Evolutionary conservation across 64 coral and sea anemone genomes (phyloP).

Genomic region (Stylophora pistillata): DNA sequence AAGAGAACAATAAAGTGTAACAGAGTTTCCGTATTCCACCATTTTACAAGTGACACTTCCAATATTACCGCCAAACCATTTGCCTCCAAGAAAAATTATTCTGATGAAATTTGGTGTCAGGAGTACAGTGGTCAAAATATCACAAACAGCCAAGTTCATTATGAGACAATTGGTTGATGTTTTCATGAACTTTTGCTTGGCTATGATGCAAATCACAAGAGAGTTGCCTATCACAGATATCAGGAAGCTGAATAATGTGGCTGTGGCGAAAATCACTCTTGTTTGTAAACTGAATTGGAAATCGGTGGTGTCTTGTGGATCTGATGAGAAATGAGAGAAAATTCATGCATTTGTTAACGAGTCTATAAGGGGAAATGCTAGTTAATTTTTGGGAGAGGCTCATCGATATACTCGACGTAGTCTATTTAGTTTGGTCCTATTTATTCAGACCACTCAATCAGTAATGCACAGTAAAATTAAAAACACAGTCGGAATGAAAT

Average conservation of each 20-base stretch:
- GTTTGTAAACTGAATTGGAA: not conserved
- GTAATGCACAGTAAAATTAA: no score
- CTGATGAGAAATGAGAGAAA: no score
- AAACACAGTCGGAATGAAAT: no score
- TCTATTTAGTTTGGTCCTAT: no score
- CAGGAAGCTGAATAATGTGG: not conserved
- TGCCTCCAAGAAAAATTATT: not conserved
- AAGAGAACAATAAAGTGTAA: not conserved
- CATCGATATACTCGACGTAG: no score
- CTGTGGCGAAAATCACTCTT: not conserved
- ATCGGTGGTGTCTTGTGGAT: no score
- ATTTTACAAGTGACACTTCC: not conserved
- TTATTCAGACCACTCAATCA: no score
- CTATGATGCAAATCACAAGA: slow-evolving; percentile 40
- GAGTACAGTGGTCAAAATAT: slow-evolving; percentile 3
- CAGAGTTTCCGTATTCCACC: not conserved
- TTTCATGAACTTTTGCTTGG: slow-evolving; percentile 16
- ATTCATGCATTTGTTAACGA: no score
- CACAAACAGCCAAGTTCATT: slow-evolving; percentile 20
- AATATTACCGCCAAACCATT: not conserved
- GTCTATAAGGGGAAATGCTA: no score
- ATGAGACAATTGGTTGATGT: slow-evolving; percentile 51
- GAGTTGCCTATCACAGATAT: slow-evolving; percentile 46
- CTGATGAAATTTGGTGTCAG: not conserved
- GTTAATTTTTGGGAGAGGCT: no score